A percentile compares a stretch with the other conserved stretches of the same genome.
These are phyloP conservation scores for Diarsia brunnea DNA, from an alignment of 2,888 invertebrate species.

Conservation along the genomic window DNA sequence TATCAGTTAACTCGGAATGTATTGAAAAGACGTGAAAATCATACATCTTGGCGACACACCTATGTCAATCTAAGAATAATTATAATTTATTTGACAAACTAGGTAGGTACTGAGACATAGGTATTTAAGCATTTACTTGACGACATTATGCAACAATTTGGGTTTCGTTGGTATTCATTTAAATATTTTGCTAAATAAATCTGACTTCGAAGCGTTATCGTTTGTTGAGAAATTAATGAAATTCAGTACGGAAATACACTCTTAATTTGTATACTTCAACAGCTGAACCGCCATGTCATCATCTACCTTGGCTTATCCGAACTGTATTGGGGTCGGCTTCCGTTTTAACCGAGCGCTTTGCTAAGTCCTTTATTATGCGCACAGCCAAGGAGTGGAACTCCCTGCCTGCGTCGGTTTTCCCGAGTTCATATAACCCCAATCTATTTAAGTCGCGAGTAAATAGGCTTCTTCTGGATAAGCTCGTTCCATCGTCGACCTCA, in stretches of 20 bases:
- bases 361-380: too few species aligned
- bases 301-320: not conserved
- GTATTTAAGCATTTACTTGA: not conserved
- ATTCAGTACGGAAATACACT: not conserved
- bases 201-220: not conserved
- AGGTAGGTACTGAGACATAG: too few species aligned
- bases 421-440: too few species aligned
- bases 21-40: slow-evolving; percentile 9
- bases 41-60: slow-evolving; percentile 1
- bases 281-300: not conserved
- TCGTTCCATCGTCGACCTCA: too few species aligned
- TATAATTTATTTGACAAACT: not conserved
- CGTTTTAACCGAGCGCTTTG: too few species aligned
- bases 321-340: not conserved
- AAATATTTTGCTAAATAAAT: not conserved
- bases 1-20: slow-evolving; percentile 17
- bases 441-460: too few species aligned
- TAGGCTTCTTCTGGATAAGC: too few species aligned
- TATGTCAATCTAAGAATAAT: not conserved
- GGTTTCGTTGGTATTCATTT: not conserved
- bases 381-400: too few species aligned
- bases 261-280: not conserved
- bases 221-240: not conserved
- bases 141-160: not conserved
- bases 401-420: too few species aligned